Percentiles rank a stretch among this genome's conserved stretches.
Conservation (phyloP, 2,888 invertebrate genomes). For the Eupithecia tripunctaria region DNA sequence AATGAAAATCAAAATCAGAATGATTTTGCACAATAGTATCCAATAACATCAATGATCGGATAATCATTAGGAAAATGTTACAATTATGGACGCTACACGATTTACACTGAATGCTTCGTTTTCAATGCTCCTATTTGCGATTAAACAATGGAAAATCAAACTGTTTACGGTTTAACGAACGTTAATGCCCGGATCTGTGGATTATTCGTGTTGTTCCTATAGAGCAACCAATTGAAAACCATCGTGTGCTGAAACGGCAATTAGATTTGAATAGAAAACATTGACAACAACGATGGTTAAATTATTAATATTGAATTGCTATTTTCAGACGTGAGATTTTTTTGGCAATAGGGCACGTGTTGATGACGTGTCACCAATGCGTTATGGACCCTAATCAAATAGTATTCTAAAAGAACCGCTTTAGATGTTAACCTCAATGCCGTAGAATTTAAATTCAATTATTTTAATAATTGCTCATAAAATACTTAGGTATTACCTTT, state of each 20-base stretch:
- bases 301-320: not conserved
- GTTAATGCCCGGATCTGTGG: constrained; percentile 56
- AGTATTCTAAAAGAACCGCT: not conserved
- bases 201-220: constrained; percentile 24
- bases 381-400: not conserved
- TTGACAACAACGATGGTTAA: not conserved
- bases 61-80: constrained; percentile 75
- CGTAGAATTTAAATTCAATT: not conserved
- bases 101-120: constrained; percentile 63
- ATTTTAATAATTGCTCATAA: too few relatives aligned
- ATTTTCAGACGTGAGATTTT: not conserved
- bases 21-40: constrained; percentile 51
- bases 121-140: constrained; percentile 59
- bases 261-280: not conserved
- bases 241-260: constrained; percentile 4
- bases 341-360: not conserved
- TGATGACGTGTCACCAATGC: not conserved
- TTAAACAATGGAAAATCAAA: constrained; percentile 76
- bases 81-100: constrained; percentile 69
- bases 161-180: constrained; percentile 72
- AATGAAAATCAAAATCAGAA: constrained; percentile 36
- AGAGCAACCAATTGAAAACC: not conserved
- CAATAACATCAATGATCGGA: constrained; percentile 52
- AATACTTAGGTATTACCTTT: too few relatives aligned
- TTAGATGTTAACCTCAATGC: not conserved